These are phyloP conservation scores for Cydia strobilella DNA, from an alignment of 1,140 invertebrate species.

Conservation along the genomic window DNA sequence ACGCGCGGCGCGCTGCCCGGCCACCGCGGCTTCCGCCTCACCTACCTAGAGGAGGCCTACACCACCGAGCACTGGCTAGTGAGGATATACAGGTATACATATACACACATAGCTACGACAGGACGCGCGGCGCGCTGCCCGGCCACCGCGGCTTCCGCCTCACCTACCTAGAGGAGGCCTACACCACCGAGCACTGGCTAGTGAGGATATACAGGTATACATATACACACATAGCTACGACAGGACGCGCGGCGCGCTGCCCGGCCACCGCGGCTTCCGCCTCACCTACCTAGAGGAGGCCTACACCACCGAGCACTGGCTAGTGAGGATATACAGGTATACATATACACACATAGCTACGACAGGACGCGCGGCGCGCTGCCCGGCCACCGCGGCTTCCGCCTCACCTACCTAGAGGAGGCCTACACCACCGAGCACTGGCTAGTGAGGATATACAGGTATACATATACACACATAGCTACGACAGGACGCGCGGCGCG, in stretches of 20 bases:
- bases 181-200: slow-evolving; percentile 99
- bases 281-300: slow-evolving; percentile 98
- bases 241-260: slow-evolving; percentile 95
- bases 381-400: slow-evolving; percentile 98
- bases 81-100: slow-evolving; percentile 96
- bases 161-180: slow-evolving; percentile 98
- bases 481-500: slow-evolving; percentile 96
- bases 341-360: slow-evolving; percentile 86
- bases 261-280: slow-evolving; percentile 98
- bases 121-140: slow-evolving; percentile 97
- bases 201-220: slow-evolving; percentile 97
- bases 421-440: slow-evolving; percentile 99
- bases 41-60: slow-evolving; percentile 98
- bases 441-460: slow-evolving; percentile 99
- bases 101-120: slow-evolving; percentile 90
- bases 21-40: slow-evolving; percentile 97
- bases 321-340: slow-evolving; percentile 98
- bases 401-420: slow-evolving; percentile 97
- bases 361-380: slow-evolving; percentile 97
- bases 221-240: slow-evolving; percentile 91
- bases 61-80: slow-evolving; percentile 99
- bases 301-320: slow-evolving; percentile 99
- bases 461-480: slow-evolving; percentile 85
- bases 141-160: slow-evolving; percentile 98
- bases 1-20: slow-evolving; percentile 98